A percentile compares a stretch with the other conserved stretches of the same genome.
These are phyloP conservation scores for Andrena minutula DNA, from an alignment of 2,888 invertebrate genomes.

Conservation along the genomic window DNA sequence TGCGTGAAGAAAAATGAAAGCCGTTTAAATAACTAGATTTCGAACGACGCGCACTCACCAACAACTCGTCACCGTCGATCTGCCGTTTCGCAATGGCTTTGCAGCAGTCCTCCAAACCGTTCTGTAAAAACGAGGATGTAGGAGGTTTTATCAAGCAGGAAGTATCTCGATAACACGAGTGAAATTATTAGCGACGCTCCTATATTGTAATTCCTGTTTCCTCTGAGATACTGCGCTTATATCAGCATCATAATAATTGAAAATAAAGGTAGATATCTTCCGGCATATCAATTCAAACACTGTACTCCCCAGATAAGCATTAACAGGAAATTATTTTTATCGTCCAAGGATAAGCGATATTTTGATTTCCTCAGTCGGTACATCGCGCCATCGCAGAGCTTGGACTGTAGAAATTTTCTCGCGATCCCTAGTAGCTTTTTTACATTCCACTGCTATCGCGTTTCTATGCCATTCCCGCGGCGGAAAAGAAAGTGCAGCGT, in stretches of 20 bases:
- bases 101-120: slow-evolving; percentile 80
- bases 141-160: slow-evolving; percentile 25
- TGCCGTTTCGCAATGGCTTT: slow-evolving; percentile 79
- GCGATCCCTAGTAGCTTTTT: not conserved
- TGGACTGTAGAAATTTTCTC: not conserved
- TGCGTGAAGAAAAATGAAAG: slow-evolving; percentile 10
- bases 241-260: too few relatives aligned
- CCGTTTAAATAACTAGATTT: not conserved
- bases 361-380: not conserved
- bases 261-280: too few relatives aligned
- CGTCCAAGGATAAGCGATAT: not conserved
- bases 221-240: too few relatives aligned
- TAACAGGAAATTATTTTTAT: too few relatives aligned
- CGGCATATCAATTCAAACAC: too few relatives aligned
- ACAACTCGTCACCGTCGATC: slow-evolving; percentile 81
- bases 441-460: slow-evolving; percentile 1
- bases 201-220: too few relatives aligned
- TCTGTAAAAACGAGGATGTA: slow-evolving; percentile 73
- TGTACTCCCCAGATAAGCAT: too few relatives aligned
- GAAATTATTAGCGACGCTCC: too few relatives aligned
- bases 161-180: not conserved
- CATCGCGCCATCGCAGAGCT: not conserved
- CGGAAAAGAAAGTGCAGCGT: slow-evolving; percentile 26
- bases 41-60: slow-evolving; percentile 76
- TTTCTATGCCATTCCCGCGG: not conserved